These are phyloP conservation scores for Mystacides longicornis DNA, from an alignment of 2,888 invertebrate genomes.

Conservation along the genomic window DNA sequence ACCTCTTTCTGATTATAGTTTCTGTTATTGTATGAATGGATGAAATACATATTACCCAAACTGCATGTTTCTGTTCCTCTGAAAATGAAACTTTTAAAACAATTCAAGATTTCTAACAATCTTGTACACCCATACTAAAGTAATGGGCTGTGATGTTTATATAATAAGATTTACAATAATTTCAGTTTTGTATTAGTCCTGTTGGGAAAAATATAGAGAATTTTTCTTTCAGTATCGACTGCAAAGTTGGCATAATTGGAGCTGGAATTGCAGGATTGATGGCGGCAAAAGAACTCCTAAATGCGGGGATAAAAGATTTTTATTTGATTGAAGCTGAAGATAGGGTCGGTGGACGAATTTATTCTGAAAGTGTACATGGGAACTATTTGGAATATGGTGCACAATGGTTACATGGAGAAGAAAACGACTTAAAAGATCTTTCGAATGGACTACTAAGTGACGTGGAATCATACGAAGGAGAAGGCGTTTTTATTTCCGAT, in stretches of 20 bases:
- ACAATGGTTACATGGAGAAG: conserved; percentile 56
- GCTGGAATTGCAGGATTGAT: conserved; percentile 55
- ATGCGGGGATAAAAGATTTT: conserved; percentile 42
- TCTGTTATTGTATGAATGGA: no score
- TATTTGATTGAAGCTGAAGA: conserved; percentile 50
- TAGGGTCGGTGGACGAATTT: conserved; percentile 48
- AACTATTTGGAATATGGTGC: conserved; percentile 52
- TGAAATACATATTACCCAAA: no score
- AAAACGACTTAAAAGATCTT: conserved; percentile 45
- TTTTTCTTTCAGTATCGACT: neutral
- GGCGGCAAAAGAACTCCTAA: conserved; percentile 44
- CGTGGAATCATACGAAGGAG: conserved; percentile 47
- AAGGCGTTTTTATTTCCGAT: conserved; percentile 45
- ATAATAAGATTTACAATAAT: no score
- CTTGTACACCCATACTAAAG: no score
- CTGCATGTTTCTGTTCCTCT: no score
- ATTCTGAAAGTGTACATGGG: conserved; percentile 36
- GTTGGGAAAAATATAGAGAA: neutral
- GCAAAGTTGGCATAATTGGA: conserved; percentile 47
- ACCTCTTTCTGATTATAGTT: no score
- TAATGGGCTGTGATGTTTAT: no score
- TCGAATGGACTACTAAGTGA: conserved; percentile 42
- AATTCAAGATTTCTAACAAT: neutral
- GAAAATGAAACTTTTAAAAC: no score
- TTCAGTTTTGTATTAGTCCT: no score